Base-by-base conservation (phyloP, 35 echinoderm and acorn worm genomes). In the Heliocidaris tuberculata region DNA sequence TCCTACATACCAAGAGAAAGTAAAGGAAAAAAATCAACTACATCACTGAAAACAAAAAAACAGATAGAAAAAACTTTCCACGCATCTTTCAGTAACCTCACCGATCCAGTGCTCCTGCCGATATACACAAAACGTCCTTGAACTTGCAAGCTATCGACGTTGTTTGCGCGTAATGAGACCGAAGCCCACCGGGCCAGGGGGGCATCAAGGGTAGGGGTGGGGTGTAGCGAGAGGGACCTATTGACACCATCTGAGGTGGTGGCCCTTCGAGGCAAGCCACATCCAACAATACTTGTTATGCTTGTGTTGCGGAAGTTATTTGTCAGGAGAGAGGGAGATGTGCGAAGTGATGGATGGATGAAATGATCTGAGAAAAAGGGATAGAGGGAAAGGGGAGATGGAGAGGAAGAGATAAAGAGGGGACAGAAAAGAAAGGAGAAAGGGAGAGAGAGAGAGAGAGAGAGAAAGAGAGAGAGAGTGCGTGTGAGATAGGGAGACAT, bases 221-320 rank as follows among this genome's bases (percentile, higher is more conserved):
- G 65, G 21, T n/a, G 65, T 78, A 78, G 65, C 65, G 65, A 78
- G 65, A 9, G 21, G 65, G 65, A 78, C 65, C 65, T 78, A 78
- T 78, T 78, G 65, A 78, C 65, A 78, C 65, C 65, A 7, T 78
- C 27, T 78, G 24, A 24, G 65, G 65, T n/a, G 17, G 19, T 78
- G 65, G 65, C 65, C 65, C 65, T 78, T n/a, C 19, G 27, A 78
- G 65, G 65, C 65, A 78, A 78, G 65, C 65, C 65, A 78, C 21
- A 78, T 78, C 65, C 65, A 78, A 78, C 65, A 78, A 78, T 78
- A 78, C 65, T 78, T 78, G 65, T 78, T 78, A 78, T 78, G 65
- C 65, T n/a, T 78, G 65, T 78, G 65, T 78, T 78, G 65, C 65
- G 65, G 65, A 78, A 78, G 65, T 78, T 78, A 78, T 78, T 78